Conservation (phyloP, 1,140 invertebrate genomes). For the Yoshiicerus persimilis region DNA sequence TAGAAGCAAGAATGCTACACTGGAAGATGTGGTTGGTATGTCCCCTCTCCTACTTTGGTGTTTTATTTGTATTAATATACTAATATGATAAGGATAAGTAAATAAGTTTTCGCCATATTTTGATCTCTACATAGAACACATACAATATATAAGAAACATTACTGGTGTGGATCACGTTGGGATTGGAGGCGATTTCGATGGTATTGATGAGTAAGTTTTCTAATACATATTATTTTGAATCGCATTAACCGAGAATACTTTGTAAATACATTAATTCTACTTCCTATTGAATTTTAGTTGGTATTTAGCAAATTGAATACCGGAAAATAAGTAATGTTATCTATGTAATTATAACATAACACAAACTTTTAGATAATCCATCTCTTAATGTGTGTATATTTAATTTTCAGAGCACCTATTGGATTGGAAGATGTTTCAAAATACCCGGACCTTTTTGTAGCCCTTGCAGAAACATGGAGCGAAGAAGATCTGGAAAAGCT, state of each 20-base stretch:
- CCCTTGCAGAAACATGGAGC: slow-evolving; percentile 62
- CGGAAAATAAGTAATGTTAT: no score
- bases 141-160: slow-evolving; percentile 56
- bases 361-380: background rate
- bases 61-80: no score
- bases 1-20: slow-evolving; percentile 50
- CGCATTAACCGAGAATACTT: no score
- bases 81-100: no score
- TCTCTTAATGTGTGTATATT: background rate
- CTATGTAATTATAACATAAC: no score
- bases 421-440: slow-evolving; percentile 60
- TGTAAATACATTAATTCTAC: no score
- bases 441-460: slow-evolving; percentile 58
- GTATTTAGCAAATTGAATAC: no score
- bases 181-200: slow-evolving; percentile 54
- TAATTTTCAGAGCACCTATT: slow-evolving; percentile 27
- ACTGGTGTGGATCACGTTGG: slow-evolving; percentile 50
- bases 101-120: no score
- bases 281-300: background rate
- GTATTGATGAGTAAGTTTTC: slow-evolving; percentile 50
- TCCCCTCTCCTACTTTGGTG: no score
- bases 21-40: slow-evolving; percentile 57
- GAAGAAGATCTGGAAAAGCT: slow-evolving; percentile 57
- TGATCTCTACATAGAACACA: slow-evolving; percentile 54
- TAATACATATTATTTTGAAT: no score